Conservation (phyloP, 2,797 vertebrate species). For the Sebastes ruberrimus region DNA sequence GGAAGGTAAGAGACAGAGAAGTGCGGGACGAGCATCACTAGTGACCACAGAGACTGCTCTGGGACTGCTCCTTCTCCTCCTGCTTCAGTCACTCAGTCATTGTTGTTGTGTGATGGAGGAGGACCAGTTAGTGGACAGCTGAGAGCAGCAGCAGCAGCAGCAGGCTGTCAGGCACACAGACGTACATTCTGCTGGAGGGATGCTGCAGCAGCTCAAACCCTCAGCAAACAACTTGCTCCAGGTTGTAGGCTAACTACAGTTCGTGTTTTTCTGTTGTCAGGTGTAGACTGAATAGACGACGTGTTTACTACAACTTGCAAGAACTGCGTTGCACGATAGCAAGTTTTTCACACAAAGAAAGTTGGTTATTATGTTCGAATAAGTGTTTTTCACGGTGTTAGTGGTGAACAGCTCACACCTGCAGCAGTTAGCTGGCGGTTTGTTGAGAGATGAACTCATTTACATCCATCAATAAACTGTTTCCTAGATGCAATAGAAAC, state of each 20-base stretch:
- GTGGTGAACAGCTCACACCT: conserved; percentile 20
- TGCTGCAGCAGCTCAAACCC: conserved; percentile 58
- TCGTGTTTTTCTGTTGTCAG: neutral
- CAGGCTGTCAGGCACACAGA: conserved; percentile 7
- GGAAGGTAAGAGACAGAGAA: conserved; percentile 27
- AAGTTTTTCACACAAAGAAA: conserved; percentile 9
- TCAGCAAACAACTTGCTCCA: conserved; percentile 27
- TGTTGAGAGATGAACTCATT: neutral
- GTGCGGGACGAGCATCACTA: conserved; percentile 46
- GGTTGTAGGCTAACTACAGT: neutral
- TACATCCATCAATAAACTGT: neutral
- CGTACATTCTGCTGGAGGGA: conserved; percentile 56
- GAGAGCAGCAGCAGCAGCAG: conserved; percentile 17
- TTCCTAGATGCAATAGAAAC: neutral
- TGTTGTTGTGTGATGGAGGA: neutral
- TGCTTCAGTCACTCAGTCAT: too few relatives aligned
- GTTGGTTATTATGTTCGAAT: neutral
- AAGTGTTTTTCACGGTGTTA: neutral
- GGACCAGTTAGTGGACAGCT: conserved; percentile 39
- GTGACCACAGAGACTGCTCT: neutral
- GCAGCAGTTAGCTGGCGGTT: neutral
- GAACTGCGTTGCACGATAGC: too few relatives aligned
- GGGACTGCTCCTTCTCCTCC: fast-evolving
- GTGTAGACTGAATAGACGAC: neutral
- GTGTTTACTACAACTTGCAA: neutral